Evolutionary conservation across 2,888 invertebrate species (phyloP).

Genomic region (Stictocephala bisonia): DNA sequence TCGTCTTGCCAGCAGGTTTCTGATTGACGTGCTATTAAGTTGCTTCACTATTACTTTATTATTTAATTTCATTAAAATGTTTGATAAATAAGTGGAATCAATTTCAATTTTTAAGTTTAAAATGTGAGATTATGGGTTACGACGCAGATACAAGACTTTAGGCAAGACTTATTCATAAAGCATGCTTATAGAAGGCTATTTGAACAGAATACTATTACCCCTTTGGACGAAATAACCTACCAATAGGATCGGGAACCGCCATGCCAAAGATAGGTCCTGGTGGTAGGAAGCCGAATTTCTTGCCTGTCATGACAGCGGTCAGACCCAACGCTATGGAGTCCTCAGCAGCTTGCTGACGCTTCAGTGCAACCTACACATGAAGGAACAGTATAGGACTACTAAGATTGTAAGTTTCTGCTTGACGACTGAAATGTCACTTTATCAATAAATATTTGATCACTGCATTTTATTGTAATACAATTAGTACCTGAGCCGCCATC

Average conservation of each 20-base stretch:
- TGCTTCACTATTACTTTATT: too few species aligned
- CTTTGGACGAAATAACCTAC: slow-evolving; percentile 35
- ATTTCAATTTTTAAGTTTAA: too few species aligned
- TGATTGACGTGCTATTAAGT: too few species aligned
- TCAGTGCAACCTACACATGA: slow-evolving; percentile 95
- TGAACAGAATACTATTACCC: background rate
- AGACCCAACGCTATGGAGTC: slow-evolving; percentile 95
- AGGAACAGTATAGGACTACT: background rate
- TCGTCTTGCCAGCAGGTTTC: too few species aligned
- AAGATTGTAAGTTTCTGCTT: background rate
- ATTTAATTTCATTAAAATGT: too few species aligned
- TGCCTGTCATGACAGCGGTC: slow-evolving; percentile 85
- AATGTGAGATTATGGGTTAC: too few species aligned
- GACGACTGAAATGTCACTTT: too few species aligned
- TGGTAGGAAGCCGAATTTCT: slow-evolving; percentile 78
- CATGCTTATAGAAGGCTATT: too few species aligned
- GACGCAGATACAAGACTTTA: too few species aligned
- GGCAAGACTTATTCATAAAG: too few species aligned
- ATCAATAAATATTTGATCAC: too few species aligned
- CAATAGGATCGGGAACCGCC: slow-evolving; percentile 78
- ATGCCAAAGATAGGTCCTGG: slow-evolving; percentile 93
- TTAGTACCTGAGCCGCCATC: slow-evolving; percentile 96
- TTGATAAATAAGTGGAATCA: too few species aligned
- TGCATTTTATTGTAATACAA: background rate
- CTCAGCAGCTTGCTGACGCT: slow-evolving; percentile 96